Conservation (phyloP, 2,888 invertebrate species). For the Mycalesis mineus region DNA sequence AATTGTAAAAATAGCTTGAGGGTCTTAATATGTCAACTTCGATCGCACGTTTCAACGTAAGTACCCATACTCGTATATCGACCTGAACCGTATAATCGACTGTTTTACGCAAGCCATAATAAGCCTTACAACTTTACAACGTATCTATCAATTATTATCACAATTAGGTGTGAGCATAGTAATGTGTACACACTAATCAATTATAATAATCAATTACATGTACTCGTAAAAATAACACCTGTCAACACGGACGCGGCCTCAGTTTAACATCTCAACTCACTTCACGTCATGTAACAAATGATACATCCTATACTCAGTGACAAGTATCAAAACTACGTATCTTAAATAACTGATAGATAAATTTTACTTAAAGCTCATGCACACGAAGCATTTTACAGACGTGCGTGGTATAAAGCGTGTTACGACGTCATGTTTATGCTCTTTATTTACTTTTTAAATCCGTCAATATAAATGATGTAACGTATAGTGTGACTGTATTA, state of each 20-base stretch:
- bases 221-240: neutral
- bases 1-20: too few relatives aligned
- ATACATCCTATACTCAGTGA: neutral
- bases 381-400: too few relatives aligned
- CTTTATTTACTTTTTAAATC: too few relatives aligned
- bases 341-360: constrained; percentile 3
- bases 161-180: neutral
- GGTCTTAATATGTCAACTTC: too few relatives aligned
- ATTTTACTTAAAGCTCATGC: neutral
- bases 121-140: neutral
- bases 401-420: too few relatives aligned
- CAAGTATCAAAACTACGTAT: neutral
- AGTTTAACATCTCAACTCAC: neutral
- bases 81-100: too few relatives aligned
- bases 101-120: too few relatives aligned
- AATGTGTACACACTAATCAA: neutral
- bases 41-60: too few relatives aligned
- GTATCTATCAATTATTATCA: neutral
- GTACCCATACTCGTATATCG: too few relatives aligned
- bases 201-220: neutral
- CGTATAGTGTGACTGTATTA: too few relatives aligned
- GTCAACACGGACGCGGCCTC: neutral
- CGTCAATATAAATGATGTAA: too few relatives aligned
- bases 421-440: too few relatives aligned
- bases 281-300: neutral